Base-by-base conservation (phyloP, 2,797 vertebrate species). In the Sciurus carolinensis region DNA sequence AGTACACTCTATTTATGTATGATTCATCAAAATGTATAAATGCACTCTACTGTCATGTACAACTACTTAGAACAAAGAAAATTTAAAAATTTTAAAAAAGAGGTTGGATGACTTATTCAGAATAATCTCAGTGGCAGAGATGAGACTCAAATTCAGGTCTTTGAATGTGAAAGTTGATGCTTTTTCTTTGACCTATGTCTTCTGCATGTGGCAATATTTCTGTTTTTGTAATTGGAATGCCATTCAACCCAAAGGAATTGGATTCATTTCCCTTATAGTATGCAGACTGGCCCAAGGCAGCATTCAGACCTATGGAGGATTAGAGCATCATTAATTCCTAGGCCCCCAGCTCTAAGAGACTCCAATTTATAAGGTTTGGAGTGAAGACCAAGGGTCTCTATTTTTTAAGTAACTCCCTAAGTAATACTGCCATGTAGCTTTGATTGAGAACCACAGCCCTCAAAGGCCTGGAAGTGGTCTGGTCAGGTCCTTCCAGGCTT, bases 331-430 rank as follows among this genome's bases (percentile, higher is more conserved):
- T 47, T 89, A 84, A 57, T 95, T 83, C 20, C 52, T 89, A 47
- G 28, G 54, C 36, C 54, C 57, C 66, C 90, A 87, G 11, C 9
- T 84, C 42, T 18, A 86, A 82, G 66, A 79, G 79, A 73, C 83
- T 73, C 59, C 80, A 75, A 87, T 93, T 87, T 90, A 69, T 71
- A 90, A 95, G n/a, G 24, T 84, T 47, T 92, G 24, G n/a, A 75
- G 57, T 83, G 20, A n/a, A 17, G 47, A 69, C 76, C 14, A 75
- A 87, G 28, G 80, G 87, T 80, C 17, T 90, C 8, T 44, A 91
- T 71, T 83, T 91, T 91, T 91, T 10, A 91, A 94, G 95, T 84
- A 92, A 52, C 66, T 91, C 76, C 62, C 80, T 90, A 77, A 52
- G 39, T 93, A 75, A 80, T 47, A 80, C 26, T 69, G 69, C 42